Evolutionary conservation across 2,797 vertebrate genomes (phyloP), one percentile per base, ranked within the genome.

Genomic region (Ficedula albicollis): DNA sequence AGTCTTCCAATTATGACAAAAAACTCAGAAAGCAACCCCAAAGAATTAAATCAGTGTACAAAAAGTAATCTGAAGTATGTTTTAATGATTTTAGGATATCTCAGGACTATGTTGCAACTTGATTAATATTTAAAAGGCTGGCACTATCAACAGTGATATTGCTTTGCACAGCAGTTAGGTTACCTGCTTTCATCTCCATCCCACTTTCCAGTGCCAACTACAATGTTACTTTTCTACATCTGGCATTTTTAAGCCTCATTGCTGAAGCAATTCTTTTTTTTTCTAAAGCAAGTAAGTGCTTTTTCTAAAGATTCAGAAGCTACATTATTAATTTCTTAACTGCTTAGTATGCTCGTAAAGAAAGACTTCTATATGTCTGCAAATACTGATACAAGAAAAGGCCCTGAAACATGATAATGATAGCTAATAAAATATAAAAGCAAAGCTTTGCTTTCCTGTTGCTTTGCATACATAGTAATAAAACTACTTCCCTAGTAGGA

Each of bases 361-460:
- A 90, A 46, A 73, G 54, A 58, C 26, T 83, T 86, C 43, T 87
- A 5, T n/a, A 70, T 59, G 30, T 39, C 85, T 95, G 69, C 39
- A 92, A 92, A 66, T 79, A 79, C 29, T 54, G 70, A 86, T 27
- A 43, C 52, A 78, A 89, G 68, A 87, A 89, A 52, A 89, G 58
- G 48, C 41, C 20, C 39, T 9, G 25, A 96, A 94, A 93, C 43
- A 69, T 63, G 62, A 92, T 83, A 87, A 92, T 81, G 84, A 86
- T 56, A 86, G 82, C 44, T 91, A 94, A 93, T 93, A 94, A 96
- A 96, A 96, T 69, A 85, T 21, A 83, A 93, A 85, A 91, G 73
- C 48, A 77, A 93, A 93, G 39, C 62, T 91, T 92, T 91, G 34
- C 62, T 89, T 95, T 94, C 89, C 68, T 92, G 69, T 95, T 95